Percentiles rank a stretch among this genome's conserved stretches.
phyloP scores from a whole-genome alignment of 1,140 invertebrate species.

The Drosophila takahashii region DNA sequence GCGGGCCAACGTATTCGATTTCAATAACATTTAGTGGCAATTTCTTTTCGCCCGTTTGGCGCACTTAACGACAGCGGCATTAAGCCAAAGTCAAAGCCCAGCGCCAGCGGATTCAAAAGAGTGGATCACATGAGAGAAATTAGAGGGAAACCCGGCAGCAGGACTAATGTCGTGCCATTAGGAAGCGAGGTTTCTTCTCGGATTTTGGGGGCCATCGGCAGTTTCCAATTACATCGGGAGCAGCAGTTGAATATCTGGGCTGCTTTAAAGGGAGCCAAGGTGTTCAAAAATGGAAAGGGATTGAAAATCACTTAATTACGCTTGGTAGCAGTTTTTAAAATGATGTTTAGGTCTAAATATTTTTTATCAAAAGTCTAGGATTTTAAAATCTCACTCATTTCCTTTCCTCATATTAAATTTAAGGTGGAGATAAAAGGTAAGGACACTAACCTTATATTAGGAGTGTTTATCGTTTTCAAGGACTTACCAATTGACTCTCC shows the following conservation, averaged over 20 bases:
- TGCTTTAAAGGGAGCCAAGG: neutral
- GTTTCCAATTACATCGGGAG: conserved; percentile 53
- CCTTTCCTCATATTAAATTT: too few relatives aligned
- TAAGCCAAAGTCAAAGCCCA: conserved; percentile 30
- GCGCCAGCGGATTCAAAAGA: conserved; percentile 6
- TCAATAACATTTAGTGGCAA: conserved; percentile 80
- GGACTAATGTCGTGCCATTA: conserved; percentile 68
- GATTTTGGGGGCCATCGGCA: conserved; percentile 1
- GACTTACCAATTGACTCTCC: neutral
- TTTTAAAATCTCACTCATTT: too few relatives aligned
- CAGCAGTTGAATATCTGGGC: neutral
- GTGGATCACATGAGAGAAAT: conserved; percentile 17
- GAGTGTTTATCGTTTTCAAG: neutral
- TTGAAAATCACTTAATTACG: too few relatives aligned
- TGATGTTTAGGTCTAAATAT: too few relatives aligned
- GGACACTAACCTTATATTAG: too few relatives aligned
- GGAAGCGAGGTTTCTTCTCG: conserved; percentile 14
- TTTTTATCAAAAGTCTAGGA: too few relatives aligned
- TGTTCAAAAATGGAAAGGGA: too few relatives aligned
- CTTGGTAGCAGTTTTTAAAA: too few relatives aligned
- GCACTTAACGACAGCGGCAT: conserved; percentile 68
- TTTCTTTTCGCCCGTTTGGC: conserved; percentile 57
- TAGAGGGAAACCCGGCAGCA: conserved; percentile 13
- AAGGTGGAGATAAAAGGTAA: too few relatives aligned
- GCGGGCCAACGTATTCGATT: conserved; percentile 62